Conservation (phyloP, 2,888 invertebrate genomes). For the Brenthis ino region DNA sequence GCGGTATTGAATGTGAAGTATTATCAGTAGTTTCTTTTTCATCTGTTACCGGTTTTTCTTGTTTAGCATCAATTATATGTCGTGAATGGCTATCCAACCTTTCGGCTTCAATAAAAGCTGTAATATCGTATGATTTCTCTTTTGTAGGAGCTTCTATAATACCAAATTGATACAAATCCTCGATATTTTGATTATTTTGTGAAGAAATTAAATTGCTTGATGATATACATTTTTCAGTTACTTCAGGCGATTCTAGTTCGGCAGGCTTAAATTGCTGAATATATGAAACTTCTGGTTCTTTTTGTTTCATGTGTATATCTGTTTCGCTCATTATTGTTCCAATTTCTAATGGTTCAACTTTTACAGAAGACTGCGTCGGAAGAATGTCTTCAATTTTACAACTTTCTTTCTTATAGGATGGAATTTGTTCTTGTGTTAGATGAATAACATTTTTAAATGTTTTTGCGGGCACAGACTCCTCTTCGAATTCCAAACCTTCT, state of each 20-base stretch:
- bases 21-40: slow-evolving; percentile 17
- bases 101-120: slow-evolving; percentile 63
- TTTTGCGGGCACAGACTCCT: background rate
- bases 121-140: slow-evolving; percentile 51
- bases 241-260: slow-evolving; percentile 39
- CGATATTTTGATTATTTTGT: background rate
- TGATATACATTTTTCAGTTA: slow-evolving; percentile 28
- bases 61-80: slow-evolving; percentile 31
- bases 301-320: slow-evolving; percentile 45
- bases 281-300: slow-evolving; percentile 54
- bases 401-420: background rate
- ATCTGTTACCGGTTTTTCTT: background rate
- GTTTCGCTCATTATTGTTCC: slow-evolving; percentile 55
- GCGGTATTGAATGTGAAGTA: slow-evolving; percentile 42
- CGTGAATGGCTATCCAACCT: slow-evolving; percentile 55
- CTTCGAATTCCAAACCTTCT: too few species aligned
- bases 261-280: slow-evolving; percentile 57
- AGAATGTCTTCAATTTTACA: slow-evolving; percentile 1
- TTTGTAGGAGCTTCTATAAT: slow-evolving; percentile 36
- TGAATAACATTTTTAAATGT: background rate
- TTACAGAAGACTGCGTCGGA: slow-evolving; percentile 11
- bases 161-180: background rate
- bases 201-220: slow-evolving; percentile 34
- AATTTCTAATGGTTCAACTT: slow-evolving; percentile 53
- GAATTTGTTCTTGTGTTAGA: background rate